A percentile compares a stretch with the other conserved stretches of the same genome.
These are phyloP conservation scores for Ornithoptera alexandrae DNA, from an alignment of 2,888 invertebrate species.

Conservation along the genomic window DNA sequence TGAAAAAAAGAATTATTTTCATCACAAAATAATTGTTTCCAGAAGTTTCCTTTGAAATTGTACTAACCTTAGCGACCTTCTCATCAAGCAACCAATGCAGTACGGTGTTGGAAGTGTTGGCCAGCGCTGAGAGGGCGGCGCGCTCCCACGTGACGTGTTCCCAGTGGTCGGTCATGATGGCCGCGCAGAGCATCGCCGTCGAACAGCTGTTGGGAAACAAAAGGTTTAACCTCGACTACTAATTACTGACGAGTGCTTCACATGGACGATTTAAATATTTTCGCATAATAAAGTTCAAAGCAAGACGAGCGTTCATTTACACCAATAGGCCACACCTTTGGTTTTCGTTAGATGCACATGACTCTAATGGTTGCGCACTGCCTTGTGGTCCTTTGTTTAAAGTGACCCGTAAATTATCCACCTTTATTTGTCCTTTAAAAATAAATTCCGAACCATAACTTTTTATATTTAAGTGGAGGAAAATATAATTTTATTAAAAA, in stretches of 20 bases:
- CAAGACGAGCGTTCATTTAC: no score
- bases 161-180: slow-evolving; percentile 95
- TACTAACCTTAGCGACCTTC: slow-evolving; percentile 82
- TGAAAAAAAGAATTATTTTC: no score
- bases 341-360: no score
- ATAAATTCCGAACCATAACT: no score
- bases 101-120: slow-evolving; percentile 81
- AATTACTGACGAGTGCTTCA: not conserved
- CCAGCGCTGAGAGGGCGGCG: slow-evolving; percentile 77
- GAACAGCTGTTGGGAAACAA: slow-evolving; percentile 77
- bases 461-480: no score
- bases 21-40: no score
- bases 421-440: no score
- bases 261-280: not conserved
- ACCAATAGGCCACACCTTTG: no score
- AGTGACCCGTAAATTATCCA: no score
- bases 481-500: no score
- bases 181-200: slow-evolving; percentile 89
- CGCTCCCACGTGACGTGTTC: slow-evolving; percentile 91
- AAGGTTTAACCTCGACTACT: not conserved
- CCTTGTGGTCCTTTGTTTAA: no score
- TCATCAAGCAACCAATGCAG: slow-evolving; percentile 89
- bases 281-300: not conserved
- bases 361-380: no score
- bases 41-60: not conserved